Base-by-base conservation (phyloP, 1,140 invertebrate genomes). In the Augochlora pura region DNA sequence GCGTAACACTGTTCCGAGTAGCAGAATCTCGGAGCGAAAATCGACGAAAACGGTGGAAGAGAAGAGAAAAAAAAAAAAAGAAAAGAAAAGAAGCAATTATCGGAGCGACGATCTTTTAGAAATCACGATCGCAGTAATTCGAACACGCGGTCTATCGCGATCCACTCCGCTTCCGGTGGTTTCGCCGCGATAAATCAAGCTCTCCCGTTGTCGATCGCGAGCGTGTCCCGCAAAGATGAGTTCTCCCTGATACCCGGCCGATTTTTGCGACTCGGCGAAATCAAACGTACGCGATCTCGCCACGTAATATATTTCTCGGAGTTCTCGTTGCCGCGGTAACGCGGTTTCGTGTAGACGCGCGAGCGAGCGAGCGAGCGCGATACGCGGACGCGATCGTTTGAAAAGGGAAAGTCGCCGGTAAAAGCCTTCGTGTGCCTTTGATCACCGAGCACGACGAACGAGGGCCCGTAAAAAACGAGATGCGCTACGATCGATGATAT, bases 341-440 rank as follows among this genome's bases (percentile, higher is more conserved):
- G 52, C 38, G 64, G 80, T 77, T 81, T 69, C 70, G 77, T 63
- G 83, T 77, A 59, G 54, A 75, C 32, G 18, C 39, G 68, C 67
- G 32, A 32, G 32, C 4, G 14, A 59, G 2, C 32, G 18, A 27
- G 68, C 67, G 32, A 32, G 32, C 4, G 14, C 65, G 2, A 52
- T 25, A 59, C 60, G 25, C 57, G n/a, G 18, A 12, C 54, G 60
- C 38, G 68, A 81, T 76, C 78, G 69, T 59, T 77, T 39, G 60
- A 64, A 85, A 85, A 81, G 83, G 74, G 79, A 85, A 85, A 85
- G 84, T 81, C 9, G 27, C 14, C 23, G 67, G 32, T 69, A 72
- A 77, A 27, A 72, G 76, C 27, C 27, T 63, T 59, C 23, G 60
- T 54, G 59, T 38, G 39, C 57, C 27, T 79, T 60, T 25, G 65